Evolutionary conservation across 2,113 vertebrate species (phyloP).

Genomic region (Capreolus pygargus): DNA sequence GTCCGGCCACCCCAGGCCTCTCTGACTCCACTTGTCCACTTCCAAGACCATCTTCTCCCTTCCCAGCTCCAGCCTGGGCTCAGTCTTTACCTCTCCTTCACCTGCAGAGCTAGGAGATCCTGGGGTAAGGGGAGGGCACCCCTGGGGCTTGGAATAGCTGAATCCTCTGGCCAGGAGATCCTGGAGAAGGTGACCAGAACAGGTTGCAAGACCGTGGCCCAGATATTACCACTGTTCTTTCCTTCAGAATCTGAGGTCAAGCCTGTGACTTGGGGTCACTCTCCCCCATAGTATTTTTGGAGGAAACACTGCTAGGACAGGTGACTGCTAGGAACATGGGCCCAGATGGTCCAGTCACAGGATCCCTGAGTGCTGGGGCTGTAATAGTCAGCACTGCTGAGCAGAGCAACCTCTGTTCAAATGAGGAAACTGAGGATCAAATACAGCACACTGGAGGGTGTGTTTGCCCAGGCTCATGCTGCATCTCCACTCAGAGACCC

Average conservation of each 20-base stretch:
- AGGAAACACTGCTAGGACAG: not conserved
- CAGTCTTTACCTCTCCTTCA: not conserved
- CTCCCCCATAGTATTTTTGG: not conserved
- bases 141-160: not conserved
- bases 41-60: not conserved
- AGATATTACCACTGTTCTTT: not conserved
- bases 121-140: not conserved
- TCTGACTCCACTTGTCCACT: not conserved
- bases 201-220: not conserved
- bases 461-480: rapidly evolving
- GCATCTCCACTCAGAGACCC: no score
- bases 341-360: not conserved
- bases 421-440: not conserved
- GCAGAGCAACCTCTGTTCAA: not conserved
- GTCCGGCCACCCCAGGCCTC: rapidly evolving
- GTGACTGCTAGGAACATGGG: not conserved
- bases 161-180: not conserved
- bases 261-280: not conserved
- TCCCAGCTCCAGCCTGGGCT: not conserved
- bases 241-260: not conserved
- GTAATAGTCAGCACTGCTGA: not conserved
- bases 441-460: not conserved
- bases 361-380: not conserved
- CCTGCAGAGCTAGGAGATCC: not conserved
- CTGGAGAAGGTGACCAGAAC: not conserved